phyloP scores from a whole-genome alignment of 2,797 vertebrate genomes.

The Vireo griseus region DNA sequence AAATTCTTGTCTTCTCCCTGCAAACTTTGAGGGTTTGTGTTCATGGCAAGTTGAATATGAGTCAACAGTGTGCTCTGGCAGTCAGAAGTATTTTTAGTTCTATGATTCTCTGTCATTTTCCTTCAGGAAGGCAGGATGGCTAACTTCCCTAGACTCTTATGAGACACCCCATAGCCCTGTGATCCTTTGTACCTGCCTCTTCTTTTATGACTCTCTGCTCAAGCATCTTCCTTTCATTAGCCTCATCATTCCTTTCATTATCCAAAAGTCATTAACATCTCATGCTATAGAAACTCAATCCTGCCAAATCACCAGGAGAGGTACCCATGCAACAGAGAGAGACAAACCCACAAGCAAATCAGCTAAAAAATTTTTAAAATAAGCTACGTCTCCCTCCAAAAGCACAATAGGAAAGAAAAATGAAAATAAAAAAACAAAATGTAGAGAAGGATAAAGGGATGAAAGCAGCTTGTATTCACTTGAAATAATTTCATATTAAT shows the following conservation, averaged over 20 bases:
- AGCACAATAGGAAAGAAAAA: background rate
- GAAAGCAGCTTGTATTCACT: background rate
- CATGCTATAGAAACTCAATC: background rate
- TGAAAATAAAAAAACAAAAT: background rate
- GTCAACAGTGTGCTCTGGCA: background rate
- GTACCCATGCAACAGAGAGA: background rate
- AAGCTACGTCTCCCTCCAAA: background rate
- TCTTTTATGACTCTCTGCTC: background rate
- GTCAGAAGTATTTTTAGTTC: background rate
- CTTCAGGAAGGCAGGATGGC: background rate
- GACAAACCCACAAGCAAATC: background rate
- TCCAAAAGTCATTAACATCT: background rate
- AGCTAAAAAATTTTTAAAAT: background rate
- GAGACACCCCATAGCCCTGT: background rate
- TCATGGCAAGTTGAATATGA: background rate
- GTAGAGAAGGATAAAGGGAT: background rate
- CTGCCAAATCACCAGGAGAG: background rate
- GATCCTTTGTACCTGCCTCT: background rate
- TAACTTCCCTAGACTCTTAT: background rate
- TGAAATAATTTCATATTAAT: background rate
- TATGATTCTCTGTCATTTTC: background rate
- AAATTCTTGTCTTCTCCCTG: background rate
- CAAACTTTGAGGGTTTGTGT: background rate
- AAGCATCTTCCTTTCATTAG: background rate
- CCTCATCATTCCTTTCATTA: background rate